These are phyloP conservation scores for Chascanopsetta lugubris DNA, from an alignment of 2,113 vertebrate genomes.

Conservation along the genomic window DNA sequence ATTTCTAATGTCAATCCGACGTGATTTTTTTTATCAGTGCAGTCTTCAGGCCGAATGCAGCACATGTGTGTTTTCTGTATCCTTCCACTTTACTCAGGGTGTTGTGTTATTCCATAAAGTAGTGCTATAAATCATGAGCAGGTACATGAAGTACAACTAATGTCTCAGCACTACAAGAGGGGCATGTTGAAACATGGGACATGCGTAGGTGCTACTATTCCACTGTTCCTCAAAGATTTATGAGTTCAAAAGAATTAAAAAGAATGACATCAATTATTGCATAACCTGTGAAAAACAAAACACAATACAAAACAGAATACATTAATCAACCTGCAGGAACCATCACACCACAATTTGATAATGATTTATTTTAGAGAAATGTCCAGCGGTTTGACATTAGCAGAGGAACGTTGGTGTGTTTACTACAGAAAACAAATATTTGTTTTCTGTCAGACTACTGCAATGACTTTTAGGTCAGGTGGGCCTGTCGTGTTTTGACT, in stretches of 20 bases:
- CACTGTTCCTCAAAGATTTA: conserved; percentile 35
- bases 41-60: neutral
- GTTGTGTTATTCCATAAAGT: neutral
- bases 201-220: neutral
- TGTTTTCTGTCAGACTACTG: conserved; percentile 7
- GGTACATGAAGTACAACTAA: neutral
- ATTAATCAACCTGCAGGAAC: neutral
- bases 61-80: neutral
- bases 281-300: neutral
- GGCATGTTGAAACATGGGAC: conserved; percentile 41
- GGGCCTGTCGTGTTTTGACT: too few species aligned
- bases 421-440: conserved; percentile 12
- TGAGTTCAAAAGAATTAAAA: neutral
- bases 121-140: conserved; percentile 5
- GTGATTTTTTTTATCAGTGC: too few species aligned
- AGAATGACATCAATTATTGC: neutral
- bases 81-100: neutral
- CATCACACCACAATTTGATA: neutral
- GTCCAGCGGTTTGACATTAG: conserved; percentile 16
- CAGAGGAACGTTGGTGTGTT: conserved; percentile 6
- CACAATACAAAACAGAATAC: neutral
- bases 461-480: too few species aligned
- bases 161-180: neutral
- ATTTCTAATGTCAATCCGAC: too few species aligned
- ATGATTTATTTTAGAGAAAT: neutral